Conservation (phyloP, 2,797 vertebrate genomes). For the Gambelia wislizenii region DNA sequence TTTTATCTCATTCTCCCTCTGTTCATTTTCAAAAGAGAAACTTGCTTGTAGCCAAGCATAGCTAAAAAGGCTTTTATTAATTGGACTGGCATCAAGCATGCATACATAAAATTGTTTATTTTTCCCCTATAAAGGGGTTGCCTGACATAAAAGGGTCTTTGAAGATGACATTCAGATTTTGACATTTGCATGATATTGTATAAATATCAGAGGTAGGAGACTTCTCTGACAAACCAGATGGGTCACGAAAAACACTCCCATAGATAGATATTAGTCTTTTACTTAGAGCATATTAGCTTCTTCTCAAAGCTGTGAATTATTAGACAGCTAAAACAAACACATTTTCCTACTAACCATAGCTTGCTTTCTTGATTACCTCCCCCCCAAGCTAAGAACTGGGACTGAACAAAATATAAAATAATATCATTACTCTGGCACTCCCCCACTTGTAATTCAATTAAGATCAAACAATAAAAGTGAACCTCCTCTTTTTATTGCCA, state of each 20-base stretch:
- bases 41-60: constrained; percentile 88
- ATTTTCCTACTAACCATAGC: constrained; percentile 66
- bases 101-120: constrained; percentile 94
- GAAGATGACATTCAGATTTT: constrained; percentile 99
- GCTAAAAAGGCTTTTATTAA: constrained; percentile 97
- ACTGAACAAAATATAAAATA: constrained; percentile 72
- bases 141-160: constrained; percentile 98
- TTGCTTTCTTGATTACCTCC: constrained; percentile 68
- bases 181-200: constrained; percentile 99
- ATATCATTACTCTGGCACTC: constrained; percentile 70
- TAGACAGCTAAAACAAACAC: constrained; percentile 78
- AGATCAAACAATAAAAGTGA: constrained; percentile 74
- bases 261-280: constrained; percentile 77
- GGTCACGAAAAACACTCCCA: constrained; percentile 78
- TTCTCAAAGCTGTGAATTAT: constrained; percentile 76
- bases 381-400: constrained; percentile 51
- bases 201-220: constrained; percentile 87
- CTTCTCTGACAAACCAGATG: constrained; percentile 85
- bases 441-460: constrained; percentile 72
- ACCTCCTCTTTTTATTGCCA: constrained; percentile 73
- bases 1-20: constrained; percentile 98
- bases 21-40: constrained; percentile 94
- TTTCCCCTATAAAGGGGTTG: constrained; percentile 92
- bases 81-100: constrained; percentile 98
- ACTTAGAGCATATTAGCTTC: constrained; percentile 80